These are phyloP conservation scores for Eulemur macaco DNA, from an alignment of 2,113 vertebrate species.

Conservation along the genomic window DNA sequence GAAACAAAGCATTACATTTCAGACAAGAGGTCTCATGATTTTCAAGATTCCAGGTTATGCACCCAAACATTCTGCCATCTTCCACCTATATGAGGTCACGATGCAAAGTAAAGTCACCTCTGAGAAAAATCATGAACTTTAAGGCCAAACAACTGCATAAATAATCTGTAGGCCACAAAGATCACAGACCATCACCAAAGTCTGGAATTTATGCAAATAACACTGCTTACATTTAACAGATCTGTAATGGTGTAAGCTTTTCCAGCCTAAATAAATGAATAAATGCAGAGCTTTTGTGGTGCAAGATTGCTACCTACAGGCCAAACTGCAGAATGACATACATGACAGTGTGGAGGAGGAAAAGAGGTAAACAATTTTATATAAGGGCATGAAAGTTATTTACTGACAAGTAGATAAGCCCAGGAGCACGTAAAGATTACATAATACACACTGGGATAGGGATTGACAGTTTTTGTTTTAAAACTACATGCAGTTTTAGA, in stretches of 20 bases:
- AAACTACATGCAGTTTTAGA: not conserved
- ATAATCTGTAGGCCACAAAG: conserved; percentile 77
- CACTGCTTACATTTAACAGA: conserved; percentile 71
- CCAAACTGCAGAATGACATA: conserved; percentile 70
- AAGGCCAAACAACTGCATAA: conserved; percentile 74
- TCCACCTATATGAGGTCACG: conserved; percentile 41
- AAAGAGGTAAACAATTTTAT: not conserved
- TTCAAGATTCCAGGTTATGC: conserved; percentile 46
- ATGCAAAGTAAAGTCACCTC: conserved; percentile 48
- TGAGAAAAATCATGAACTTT: conserved; percentile 60
- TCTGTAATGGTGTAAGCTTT: conserved; percentile 71
- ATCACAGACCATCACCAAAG: conserved; percentile 82
- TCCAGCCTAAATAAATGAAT: conserved; percentile 63
- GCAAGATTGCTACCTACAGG: conserved; percentile 86
- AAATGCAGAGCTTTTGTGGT: conserved; percentile 63
- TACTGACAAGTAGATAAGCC: not conserved
- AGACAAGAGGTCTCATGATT: not conserved
- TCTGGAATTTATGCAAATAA: conserved; percentile 87
- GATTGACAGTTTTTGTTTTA: not conserved
- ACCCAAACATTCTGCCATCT: not conserved
- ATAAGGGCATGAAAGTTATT: not conserved
- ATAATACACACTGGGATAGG: not conserved
- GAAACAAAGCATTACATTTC: conserved; percentile 64
- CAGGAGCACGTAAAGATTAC: not conserved
- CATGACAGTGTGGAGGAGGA: not conserved